These are phyloP conservation scores for Linnaemya tessellans DNA, from an alignment of 2,888 invertebrate species.

Conservation along the genomic window DNA sequence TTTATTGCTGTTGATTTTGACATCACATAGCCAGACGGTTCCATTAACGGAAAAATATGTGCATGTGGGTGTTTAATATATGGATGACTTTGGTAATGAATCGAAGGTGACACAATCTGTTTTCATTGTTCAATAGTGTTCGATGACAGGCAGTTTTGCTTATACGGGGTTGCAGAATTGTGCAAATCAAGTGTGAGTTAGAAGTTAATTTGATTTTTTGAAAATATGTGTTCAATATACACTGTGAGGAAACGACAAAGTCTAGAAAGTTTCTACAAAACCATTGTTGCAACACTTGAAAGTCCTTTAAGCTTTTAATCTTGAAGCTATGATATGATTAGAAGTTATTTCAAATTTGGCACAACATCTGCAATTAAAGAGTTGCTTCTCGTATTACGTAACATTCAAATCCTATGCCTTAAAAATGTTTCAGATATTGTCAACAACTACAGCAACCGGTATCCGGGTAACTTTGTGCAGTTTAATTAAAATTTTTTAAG, in stretches of 20 bases:
- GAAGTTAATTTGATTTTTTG: conserved; percentile 1
- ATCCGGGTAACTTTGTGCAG: too few species aligned
- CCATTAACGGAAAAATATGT: conserved; percentile 52
- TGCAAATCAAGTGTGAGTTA: conserved; percentile 4
- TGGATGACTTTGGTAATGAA: conserved; percentile 63
- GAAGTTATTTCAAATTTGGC: too few species aligned
- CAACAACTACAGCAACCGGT: too few species aligned
- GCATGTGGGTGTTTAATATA: conserved; percentile 32
- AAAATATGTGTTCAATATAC: conserved; percentile 4
- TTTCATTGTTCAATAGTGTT: conserved; percentile 53
- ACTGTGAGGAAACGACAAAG: neutral
- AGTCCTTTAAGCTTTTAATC: neutral
- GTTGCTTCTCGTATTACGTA: too few species aligned
- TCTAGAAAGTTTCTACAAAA: neutral
- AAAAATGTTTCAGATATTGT: too few species aligned
- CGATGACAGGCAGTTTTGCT: conserved; percentile 57
- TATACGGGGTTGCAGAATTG: neutral
- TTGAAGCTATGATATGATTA: too few species aligned
- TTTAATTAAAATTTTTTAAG: too few species aligned
- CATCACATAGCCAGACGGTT: conserved; percentile 43
- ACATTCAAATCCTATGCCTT: too few species aligned
- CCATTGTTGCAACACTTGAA: neutral
- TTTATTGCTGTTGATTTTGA: conserved; percentile 42
- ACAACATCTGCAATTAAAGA: too few species aligned
- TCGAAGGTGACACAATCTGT: conserved; percentile 68